These are phyloP conservation scores for Lymantria dispar DNA, from an alignment of 2,888 invertebrate species.

Conservation along the genomic window DNA sequence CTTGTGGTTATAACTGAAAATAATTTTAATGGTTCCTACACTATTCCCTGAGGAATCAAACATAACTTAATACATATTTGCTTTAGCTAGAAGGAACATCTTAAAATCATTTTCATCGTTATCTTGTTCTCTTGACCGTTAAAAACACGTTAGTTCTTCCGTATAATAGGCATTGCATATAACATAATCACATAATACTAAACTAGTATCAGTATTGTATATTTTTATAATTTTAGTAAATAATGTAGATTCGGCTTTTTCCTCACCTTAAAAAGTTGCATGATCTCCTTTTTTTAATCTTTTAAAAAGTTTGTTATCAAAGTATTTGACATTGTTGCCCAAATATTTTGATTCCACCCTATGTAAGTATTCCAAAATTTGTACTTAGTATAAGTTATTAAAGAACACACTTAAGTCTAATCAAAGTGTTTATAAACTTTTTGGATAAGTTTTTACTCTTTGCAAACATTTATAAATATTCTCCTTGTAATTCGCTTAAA, in stretches of 20 bases:
- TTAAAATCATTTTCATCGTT: constrained; percentile 16
- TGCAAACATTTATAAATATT: too few species aligned
- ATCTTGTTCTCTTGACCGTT: constrained; percentile 27
- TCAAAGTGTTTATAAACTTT: too few species aligned
- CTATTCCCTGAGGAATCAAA: not conserved
- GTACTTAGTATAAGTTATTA: too few species aligned
- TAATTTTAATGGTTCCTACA: constrained; percentile 12
- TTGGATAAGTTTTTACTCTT: too few species aligned
- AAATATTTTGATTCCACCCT: constrained; percentile 13
- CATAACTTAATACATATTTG: not conserved
- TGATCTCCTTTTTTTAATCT: constrained; percentile 11
- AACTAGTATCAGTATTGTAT: constrained; percentile 30
- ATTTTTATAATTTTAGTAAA: constrained; percentile 24
- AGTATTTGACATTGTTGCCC: constrained; percentile 6
- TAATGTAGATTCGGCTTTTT: constrained; percentile 16
- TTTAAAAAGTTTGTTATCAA: constrained; percentile 1
- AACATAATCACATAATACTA: constrained; percentile 29
- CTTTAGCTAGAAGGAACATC: constrained; percentile 2
- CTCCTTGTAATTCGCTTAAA: too few species aligned
- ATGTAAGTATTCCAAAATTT: too few species aligned
- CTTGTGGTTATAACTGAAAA: constrained; percentile 13
- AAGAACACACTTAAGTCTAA: too few species aligned
- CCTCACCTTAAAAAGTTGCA: constrained; percentile 16
- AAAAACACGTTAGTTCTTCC: constrained; percentile 37
- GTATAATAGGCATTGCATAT: constrained; percentile 38